phyloP scores from a whole-genome alignment of 2,797 vertebrate genomes.

The Emys orbicularis region DNA sequence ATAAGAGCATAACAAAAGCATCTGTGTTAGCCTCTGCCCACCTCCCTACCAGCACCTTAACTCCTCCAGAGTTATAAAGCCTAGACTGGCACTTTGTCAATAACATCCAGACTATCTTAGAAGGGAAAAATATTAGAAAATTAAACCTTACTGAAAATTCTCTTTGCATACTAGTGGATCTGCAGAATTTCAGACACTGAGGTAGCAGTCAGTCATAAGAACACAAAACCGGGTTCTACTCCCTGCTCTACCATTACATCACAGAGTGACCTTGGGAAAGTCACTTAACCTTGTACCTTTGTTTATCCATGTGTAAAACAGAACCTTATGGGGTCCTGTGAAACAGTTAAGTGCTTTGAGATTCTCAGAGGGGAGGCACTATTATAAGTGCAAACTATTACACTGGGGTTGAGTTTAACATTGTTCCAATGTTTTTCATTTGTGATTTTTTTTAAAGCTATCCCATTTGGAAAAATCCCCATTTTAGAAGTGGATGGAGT shows the following conservation, averaged over 20 bases:
- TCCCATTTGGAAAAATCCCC: slow-evolving; percentile 82
- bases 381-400: neutral
- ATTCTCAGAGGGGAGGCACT: neutral
- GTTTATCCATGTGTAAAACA: neutral
- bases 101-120: neutral
- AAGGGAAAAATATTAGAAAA: neutral
- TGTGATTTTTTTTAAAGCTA: slow-evolving; percentile 62
- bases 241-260: neutral
- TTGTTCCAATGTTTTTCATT: neutral
- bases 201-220: neutral
- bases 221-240: neutral
- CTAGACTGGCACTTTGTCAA: neutral
- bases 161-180: neutral
- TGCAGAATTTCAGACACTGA: neutral
- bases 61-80: neutral
- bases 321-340: neutral
- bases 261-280: neutral
- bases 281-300: neutral
- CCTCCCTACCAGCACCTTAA: neutral
- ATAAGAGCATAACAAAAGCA: neutral
- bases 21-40: neutral
- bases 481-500: slow-evolving; percentile 82
- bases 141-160: neutral
- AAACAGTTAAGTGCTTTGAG: neutral
- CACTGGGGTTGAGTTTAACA: neutral